Conservation (phyloP, 2,797 vertebrate species). For the Poeciliopsis infans region DNA sequence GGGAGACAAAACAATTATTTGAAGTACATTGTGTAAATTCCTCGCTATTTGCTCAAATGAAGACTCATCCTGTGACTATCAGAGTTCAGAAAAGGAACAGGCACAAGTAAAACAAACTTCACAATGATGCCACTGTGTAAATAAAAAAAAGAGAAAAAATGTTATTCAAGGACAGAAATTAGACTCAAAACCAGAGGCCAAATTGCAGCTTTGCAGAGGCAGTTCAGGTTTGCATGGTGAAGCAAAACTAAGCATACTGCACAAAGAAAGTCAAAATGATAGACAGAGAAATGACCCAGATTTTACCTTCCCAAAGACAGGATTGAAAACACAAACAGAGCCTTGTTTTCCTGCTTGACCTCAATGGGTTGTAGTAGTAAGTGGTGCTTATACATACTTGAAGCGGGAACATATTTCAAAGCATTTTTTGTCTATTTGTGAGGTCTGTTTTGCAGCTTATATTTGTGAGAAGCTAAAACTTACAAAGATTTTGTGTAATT, state of each 20-base stretch:
- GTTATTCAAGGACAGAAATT: slow-evolving; percentile 12
- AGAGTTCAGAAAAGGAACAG: slow-evolving; percentile 14
- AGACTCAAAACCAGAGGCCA: slow-evolving; percentile 21
- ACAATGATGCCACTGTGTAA: slow-evolving; percentile 7
- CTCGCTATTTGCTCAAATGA: slow-evolving; percentile 25
- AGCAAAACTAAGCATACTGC: slow-evolving; percentile 2
- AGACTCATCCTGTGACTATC: slow-evolving; percentile 17
- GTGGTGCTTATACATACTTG: slow-evolving; percentile 12
- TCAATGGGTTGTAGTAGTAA: slow-evolving; percentile 14
- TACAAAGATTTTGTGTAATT: not conserved
- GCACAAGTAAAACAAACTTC: not conserved
- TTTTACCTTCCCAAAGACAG: slow-evolving; percentile 35
- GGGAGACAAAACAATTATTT: not conserved
- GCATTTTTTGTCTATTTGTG: not conserved
- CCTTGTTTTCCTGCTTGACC: slow-evolving; percentile 33
- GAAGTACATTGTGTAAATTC: slow-evolving; percentile 25
- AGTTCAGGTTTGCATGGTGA: slow-evolving; percentile 8
- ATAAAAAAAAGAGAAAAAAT: not conserved
- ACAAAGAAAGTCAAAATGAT: slow-evolving; percentile 9
- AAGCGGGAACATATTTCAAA: not conserved
- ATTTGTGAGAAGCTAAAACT: not conserved
- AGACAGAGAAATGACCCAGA: slow-evolving; percentile 13
- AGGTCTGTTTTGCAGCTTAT: not conserved
- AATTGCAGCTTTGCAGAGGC: slow-evolving; percentile 29
- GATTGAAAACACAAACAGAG: slow-evolving; percentile 34